Evolutionary conservation across 2,797 vertebrate genomes (phyloP).

Genomic region (Tenualosa ilisha): DNA sequence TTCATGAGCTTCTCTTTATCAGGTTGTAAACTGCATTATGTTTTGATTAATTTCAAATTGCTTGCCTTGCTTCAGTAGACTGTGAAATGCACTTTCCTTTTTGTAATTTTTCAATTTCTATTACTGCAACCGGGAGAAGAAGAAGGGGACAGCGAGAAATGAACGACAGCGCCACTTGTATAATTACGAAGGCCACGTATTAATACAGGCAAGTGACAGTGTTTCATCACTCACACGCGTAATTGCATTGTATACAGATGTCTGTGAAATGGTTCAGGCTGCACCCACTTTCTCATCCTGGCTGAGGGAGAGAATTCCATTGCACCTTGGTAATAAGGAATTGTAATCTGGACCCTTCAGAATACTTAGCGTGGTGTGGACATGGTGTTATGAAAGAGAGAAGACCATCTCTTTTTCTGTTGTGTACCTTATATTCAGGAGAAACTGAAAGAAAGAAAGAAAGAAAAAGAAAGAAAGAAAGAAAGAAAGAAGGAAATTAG

Average conservation of each 20-base stretch:
- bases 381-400: neutral
- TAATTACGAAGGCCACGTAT: slow-evolving; percentile 77
- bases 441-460: neutral
- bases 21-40: slow-evolving; percentile 77
- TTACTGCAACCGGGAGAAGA: slow-evolving; percentile 62
- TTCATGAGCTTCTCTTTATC: slow-evolving; percentile 71
- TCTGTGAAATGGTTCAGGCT: slow-evolving; percentile 63
- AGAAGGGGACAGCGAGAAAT: slow-evolving; percentile 49
- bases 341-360: neutral
- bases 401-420: neutral
- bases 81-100: slow-evolving; percentile 82
- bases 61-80: slow-evolving; percentile 79
- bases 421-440: neutral
- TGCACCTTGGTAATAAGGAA: slow-evolving; percentile 53
- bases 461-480: too few species aligned
- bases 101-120: slow-evolving; percentile 76
- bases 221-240: slow-evolving; percentile 77
- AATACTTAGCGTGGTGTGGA: neutral
- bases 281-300: slow-evolving; percentile 58
- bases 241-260: slow-evolving; percentile 81
- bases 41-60: slow-evolving; percentile 83
- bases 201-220: slow-evolving; percentile 68
- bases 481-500: too few species aligned
- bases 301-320: slow-evolving; percentile 52
- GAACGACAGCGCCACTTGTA: slow-evolving; percentile 66